Conservation (phyloP, 2,113 vertebrate genomes). For the human region GRCh38 chr3:186330501-186331000, state of each 20-base stretch:
- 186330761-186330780: not conserved
- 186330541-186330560: not conserved
- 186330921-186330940: constrained; percentile 5
- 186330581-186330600: not conserved
- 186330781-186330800: not conserved
- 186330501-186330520: not conserved
- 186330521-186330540: not conserved
- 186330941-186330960: not conserved
- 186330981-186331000: constrained; percentile 23
- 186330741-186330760: not conserved
- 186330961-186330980: not conserved
- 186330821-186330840: not conserved
- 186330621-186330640: not conserved
- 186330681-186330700: not conserved
- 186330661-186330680: not conserved
- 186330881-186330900: not conserved
- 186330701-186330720: not conserved
- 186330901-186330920: not conserved
- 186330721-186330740: not conserved
- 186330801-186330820: not conserved
- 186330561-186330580: not conserved
- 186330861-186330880: not conserved
- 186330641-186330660: not conserved
- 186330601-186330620: not conserved
- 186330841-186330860: not conserved